Evolutionary conservation across 2,113 vertebrate species (phyloP).

Genomic region (Mustelus asterias): DNA sequence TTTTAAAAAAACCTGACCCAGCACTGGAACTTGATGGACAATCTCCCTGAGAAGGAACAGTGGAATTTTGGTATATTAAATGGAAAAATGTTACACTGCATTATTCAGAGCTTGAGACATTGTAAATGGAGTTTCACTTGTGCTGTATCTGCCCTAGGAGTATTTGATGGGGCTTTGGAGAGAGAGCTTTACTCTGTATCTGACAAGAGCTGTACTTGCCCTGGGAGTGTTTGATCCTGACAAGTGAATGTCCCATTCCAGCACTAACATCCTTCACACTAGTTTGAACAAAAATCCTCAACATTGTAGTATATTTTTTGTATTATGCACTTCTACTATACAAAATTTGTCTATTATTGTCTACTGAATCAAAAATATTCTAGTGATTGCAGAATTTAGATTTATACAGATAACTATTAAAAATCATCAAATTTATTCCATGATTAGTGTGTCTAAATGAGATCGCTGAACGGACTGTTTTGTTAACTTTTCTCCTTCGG

Average conservation of each 20-base stretch:
- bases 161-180: background rate
- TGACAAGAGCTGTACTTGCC: too few relatives aligned
- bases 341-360: background rate
- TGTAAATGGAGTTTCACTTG: background rate
- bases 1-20: background rate
- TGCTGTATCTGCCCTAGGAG: background rate
- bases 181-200: background rate
- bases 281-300: background rate
- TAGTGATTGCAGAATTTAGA: background rate
- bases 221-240: background rate
- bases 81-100: background rate
- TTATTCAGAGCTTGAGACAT: background rate
- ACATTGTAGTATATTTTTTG: background rate
- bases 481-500: background rate
- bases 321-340: background rate
- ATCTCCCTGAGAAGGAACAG: background rate
- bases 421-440: background rate
- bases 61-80: background rate
- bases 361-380: background rate
- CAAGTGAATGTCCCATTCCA: background rate
- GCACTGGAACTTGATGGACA: background rate
- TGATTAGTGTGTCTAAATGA: background rate
- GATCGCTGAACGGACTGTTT: background rate
- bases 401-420: background rate
- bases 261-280: background rate